phyloP scores from a whole-genome alignment of 2,797 vertebrate species.

The Peromyscus aztecus region DNA sequence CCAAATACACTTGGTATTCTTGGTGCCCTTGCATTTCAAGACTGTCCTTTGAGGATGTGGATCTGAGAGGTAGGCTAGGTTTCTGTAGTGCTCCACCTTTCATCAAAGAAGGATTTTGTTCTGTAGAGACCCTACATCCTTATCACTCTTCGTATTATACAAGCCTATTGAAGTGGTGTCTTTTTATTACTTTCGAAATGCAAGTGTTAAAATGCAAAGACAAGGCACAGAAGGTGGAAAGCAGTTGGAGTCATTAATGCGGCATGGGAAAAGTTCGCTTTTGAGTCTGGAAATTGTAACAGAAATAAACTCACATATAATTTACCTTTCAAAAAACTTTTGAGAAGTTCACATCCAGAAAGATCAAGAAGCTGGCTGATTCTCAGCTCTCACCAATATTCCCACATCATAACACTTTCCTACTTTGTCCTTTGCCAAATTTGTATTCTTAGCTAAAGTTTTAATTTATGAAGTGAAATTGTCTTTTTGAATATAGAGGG shows the following conservation, averaged over 20 bases:
- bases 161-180: neutral
- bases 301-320: constrained; percentile 44
- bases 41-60: neutral
- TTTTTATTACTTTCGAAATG: neutral
- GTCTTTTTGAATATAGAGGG: neutral
- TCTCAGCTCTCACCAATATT: neutral
- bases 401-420: neutral
- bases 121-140: neutral
- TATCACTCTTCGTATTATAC: neutral
- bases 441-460: constrained; percentile 16
- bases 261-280: constrained; percentile 29
- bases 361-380: constrained; percentile 12
- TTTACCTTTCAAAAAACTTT: constrained; percentile 33
- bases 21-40: neutral
- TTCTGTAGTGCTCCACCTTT: neutral
- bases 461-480: constrained; percentile 43
- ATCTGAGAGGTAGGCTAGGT: neutral
- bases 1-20: neutral
- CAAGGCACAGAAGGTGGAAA: neutral
- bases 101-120: neutral
- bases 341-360: constrained; percentile 18
- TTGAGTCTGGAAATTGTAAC: constrained; percentile 46
- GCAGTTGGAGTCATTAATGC: neutral
- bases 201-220: constrained; percentile 53
- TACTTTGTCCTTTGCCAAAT: constrained; percentile 8